Percentiles rank a stretch among this genome's conserved stretches.
These are phyloP conservation scores for Cephus runcator DNA, from an alignment of 2,888 invertebrate genomes.

Conservation along the genomic window DNA sequence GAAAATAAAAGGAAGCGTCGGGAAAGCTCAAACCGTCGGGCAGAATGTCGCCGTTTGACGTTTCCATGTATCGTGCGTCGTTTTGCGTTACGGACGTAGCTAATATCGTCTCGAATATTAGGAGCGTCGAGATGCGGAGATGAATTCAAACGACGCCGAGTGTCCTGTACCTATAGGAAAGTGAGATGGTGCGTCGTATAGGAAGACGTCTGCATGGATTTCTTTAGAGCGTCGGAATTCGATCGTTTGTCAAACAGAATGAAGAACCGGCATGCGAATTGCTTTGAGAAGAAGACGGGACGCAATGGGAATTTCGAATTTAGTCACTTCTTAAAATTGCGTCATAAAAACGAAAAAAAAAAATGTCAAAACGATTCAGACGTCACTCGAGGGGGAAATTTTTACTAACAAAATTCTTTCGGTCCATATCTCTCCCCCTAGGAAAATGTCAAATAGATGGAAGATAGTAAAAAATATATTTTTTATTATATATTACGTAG, in stretches of 20 bases:
- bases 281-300: not conserved
- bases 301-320: not conserved
- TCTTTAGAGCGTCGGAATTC: slow-evolving; percentile 53
- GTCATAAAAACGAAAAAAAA: not conserved
- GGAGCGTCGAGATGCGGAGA: slow-evolving; percentile 14
- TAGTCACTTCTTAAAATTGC: not conserved
- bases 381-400: not conserved
- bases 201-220: slow-evolving; percentile 39
- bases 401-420: not conserved
- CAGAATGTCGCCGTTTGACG: slow-evolving; percentile 54
- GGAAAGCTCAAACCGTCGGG: not conserved
- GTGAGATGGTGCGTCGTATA: slow-evolving; percentile 31
- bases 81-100: slow-evolving; percentile 55
- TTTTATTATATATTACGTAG: no score
- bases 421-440: not conserved
- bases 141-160: not conserved
- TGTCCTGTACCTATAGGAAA: slow-evolving; percentile 25
- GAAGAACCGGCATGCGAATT: not conserved
- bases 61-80: slow-evolving; percentile 59
- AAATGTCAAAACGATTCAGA: not conserved
- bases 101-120: slow-evolving; percentile 52
- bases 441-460: no score
- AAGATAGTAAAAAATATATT: no score
- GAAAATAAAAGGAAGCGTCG: not conserved
- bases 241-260: slow-evolving; percentile 63